Evolutionary conservation across 2,113 vertebrate genomes (phyloP).

Genomic region (Neodon shergylaensis): DNA sequence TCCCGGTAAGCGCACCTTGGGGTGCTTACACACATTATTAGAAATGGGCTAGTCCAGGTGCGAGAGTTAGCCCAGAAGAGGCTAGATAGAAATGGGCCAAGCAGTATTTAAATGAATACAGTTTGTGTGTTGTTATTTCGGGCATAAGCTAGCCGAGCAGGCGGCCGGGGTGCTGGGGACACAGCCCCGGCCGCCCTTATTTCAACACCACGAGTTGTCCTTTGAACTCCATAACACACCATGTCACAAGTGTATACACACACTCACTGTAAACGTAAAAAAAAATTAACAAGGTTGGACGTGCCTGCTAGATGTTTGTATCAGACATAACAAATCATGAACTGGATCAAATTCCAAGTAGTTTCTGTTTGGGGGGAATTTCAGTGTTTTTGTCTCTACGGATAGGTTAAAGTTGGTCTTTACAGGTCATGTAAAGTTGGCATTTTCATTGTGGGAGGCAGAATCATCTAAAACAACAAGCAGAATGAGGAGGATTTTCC

Average conservation of each 20-base stretch:
- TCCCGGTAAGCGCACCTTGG: too few species aligned
- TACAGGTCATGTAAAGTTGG: neutral
- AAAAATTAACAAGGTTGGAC: neutral
- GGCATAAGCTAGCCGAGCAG: too few species aligned
- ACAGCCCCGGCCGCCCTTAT: too few species aligned
- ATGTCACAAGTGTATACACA: neutral
- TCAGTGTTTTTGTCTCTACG: neutral
- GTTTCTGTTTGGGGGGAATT: neutral
- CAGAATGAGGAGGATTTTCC: neutral
- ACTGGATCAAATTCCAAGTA: neutral
- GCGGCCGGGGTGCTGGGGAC: too few species aligned
- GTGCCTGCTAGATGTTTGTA: neutral
- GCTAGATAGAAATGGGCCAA: too few species aligned
- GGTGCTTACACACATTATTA: too few species aligned
- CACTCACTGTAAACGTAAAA: neutral
- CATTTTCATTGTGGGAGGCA: neutral
- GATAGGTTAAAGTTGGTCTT: neutral
- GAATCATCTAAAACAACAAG: neutral
- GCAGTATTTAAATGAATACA: too few species aligned
- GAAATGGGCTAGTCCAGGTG: too few species aligned
- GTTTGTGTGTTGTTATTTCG: too few species aligned
- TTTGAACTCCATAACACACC: neutral
- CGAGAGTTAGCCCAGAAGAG: too few species aligned
- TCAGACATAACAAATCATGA: neutral
- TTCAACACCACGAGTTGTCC: neutral